These are phyloP conservation scores for Plutomurus gul DNA, from an alignment of 1,140 invertebrate genomes.

Conservation along the genomic window DNA sequence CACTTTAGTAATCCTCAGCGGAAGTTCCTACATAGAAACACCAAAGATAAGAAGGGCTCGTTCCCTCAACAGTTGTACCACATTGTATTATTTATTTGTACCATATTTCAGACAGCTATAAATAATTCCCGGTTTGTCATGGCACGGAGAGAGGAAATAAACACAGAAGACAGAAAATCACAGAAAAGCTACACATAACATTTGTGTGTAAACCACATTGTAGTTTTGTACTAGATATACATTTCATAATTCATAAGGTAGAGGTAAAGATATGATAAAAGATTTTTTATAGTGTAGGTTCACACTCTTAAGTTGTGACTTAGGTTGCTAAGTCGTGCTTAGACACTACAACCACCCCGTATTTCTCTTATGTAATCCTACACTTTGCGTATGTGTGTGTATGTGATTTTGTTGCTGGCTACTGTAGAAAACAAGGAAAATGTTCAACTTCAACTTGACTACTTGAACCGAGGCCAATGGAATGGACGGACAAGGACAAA, in stretches of 20 bases:
- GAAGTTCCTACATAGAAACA: neutral
- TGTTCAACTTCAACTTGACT: neutral
- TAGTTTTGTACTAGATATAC: too few species aligned
- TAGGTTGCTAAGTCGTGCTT: too few species aligned
- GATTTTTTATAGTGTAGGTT: too few species aligned
- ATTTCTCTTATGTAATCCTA: neutral
- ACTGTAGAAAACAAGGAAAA: too few species aligned
- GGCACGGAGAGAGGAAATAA: neutral
- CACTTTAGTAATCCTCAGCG: neutral
- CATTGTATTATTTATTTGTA: neutral
- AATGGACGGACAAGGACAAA: neutral
- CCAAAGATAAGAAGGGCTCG: neutral
- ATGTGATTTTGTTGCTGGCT: neutral
- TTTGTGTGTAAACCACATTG: too few species aligned
- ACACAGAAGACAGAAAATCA: too few species aligned
- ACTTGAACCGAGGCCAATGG: neutral
- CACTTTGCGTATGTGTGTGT: neutral
- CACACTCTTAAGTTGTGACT: too few species aligned
- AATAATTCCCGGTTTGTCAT: neutral
- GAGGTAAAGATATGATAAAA: too few species aligned
- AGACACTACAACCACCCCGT: too few species aligned
- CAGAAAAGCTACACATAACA: too few species aligned
- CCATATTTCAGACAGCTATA: too few species aligned
- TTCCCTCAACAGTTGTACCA: neutral
- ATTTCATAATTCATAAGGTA: too few species aligned